Base-by-base conservation (phyloP, 2,888 invertebrate species). In the Lypha dubia region DNA sequence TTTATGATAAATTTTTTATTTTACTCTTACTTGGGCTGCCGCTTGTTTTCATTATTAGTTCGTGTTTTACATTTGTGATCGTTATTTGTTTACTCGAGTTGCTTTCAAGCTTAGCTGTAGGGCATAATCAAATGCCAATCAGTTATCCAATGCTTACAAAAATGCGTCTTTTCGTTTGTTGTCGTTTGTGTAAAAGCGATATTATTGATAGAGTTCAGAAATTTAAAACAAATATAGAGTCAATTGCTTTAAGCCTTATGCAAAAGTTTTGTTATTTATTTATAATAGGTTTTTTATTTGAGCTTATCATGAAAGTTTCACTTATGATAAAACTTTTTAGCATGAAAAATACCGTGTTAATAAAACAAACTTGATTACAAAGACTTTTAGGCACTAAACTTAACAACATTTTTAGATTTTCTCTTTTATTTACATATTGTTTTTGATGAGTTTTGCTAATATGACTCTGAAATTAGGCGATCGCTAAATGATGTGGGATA, bases 51-150 rank as follows among this genome's bases (percentile, higher is more conserved):
- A 13, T 67, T 70, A 44, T 60, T 70, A 22, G 28, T 28, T 28
- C 5, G 2, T 28, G 2, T 75, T 68, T 71, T 62, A 22, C 22
- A 20, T 49, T 68, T 63, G 51, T 56, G 35, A 35, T 73, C 74
- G 51, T 68, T 77, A 56, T 58, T 74, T 70, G 56, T 76, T 63
- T 49, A 24, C 9, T 70, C 44, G 41, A 22, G 20, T 68, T 32
- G 22, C 28, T 44, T 41, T 46, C 44, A 51, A 62, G 15, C 60
- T 68, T 79, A 82, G 80, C 87, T 84, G 67, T 77, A 87, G 84
- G 87, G 87, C 87, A 87, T 87, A 87, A 87, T 85, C 86, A 87
- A 87, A 87, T 87, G 86, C 83, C 86, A 87, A 86, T 87, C 87
- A 86, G 83, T 83, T 71, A 83, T 53, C 44, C 58, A 79, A 83